Percentiles rank a stretch among this genome's conserved stretches.
These are phyloP conservation scores for Tetrao urogallus DNA, from an alignment of 2,113 vertebrate species.

Conservation along the genomic window DNA sequence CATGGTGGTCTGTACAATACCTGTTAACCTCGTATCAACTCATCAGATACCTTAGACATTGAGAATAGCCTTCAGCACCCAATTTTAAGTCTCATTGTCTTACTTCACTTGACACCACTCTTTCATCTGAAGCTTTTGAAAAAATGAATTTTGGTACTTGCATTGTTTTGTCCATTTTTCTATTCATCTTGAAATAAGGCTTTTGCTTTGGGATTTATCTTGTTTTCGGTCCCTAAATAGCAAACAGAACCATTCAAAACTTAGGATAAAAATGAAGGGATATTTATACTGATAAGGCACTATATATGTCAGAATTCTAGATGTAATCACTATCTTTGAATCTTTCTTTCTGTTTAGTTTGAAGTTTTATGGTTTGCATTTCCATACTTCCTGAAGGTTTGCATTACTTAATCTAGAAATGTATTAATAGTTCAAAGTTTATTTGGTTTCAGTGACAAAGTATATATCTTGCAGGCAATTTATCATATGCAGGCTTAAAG, in stretches of 20 bases:
- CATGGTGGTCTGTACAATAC: fast-evolving
- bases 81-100: not conserved
- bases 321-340: not conserved
- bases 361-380: conserved; percentile 39
- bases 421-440: conserved; percentile 42
- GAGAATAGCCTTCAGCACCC: not conserved
- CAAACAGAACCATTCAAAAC: not conserved
- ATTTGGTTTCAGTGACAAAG: not conserved
- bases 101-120: not conserved
- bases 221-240: not conserved
- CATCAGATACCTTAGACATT: not conserved
- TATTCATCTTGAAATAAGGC: not conserved
- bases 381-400: conserved; percentile 26
- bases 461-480: conserved; percentile 45
- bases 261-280: not conserved
- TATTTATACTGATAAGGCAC: not conserved
- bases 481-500: conserved; percentile 43
- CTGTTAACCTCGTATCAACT: not conserved
- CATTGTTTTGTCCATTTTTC: not conserved
- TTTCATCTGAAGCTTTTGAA: not conserved
- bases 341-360: conserved; percentile 55
- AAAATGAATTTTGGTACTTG: not conserved
- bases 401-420: not conserved
- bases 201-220: not conserved
- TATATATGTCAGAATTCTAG: not conserved